phyloP scores from a whole-genome alignment of 1,140 invertebrate genomes.

The Listronotus bonariensis region DNA sequence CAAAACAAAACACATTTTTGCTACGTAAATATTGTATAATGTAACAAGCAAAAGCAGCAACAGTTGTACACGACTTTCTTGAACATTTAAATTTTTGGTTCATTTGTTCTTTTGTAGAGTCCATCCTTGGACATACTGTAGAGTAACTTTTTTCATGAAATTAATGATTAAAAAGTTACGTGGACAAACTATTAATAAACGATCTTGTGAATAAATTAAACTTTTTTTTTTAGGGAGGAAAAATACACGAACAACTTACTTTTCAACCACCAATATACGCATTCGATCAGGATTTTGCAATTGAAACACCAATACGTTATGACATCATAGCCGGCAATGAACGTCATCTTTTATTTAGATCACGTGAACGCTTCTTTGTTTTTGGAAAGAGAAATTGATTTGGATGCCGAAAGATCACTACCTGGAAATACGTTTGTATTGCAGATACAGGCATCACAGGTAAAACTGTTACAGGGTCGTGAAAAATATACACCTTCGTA shows the following conservation, averaged over 20 bases:
- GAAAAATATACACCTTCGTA: too few species aligned
- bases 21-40: too few species aligned
- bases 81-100: too few species aligned
- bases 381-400: conserved; percentile 77
- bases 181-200: too few species aligned
- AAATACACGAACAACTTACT: conserved; percentile 68
- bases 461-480: too few species aligned
- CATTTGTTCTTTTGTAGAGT: too few species aligned
- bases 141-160: too few species aligned
- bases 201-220: not conserved
- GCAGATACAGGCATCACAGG: conserved; percentile 76
- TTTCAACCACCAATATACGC: conserved; percentile 75
- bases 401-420: conserved; percentile 69
- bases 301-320: conserved; percentile 71
- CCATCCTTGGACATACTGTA: too few species aligned
- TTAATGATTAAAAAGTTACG: too few species aligned
- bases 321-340: conserved; percentile 79
- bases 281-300: conserved; percentile 73
- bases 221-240: conserved; percentile 61
- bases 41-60: too few species aligned
- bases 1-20: too few species aligned
- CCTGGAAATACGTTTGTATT: conserved; percentile 75
- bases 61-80: too few species aligned
- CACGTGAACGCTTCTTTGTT: conserved; percentile 74
- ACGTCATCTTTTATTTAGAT: conserved; percentile 67